A percentile compares a stretch with the other conserved stretches of the same genome.
Conservation (phyloP, 92 coral and sea anemone genomes). For the Blastomussa wellsi region DNA sequence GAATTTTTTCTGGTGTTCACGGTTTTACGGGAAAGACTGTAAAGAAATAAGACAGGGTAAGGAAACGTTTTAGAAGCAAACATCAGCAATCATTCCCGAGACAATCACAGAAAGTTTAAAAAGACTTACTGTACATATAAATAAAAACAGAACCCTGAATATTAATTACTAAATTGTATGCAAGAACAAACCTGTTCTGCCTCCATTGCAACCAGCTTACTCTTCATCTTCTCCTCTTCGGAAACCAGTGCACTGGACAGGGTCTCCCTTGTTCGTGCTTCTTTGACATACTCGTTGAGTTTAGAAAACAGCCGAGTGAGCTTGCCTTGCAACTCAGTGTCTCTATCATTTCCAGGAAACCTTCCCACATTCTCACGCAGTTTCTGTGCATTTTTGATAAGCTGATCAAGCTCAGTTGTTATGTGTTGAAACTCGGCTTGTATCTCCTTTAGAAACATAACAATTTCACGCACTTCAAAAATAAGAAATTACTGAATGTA, state of each 20-base stretch:
- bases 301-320: conserved; percentile 36
- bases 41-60: too few species aligned
- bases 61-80: neutral
- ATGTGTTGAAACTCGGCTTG: conserved; percentile 46
- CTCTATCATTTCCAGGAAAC: conserved; percentile 36
- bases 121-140: neutral
- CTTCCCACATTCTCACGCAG: conserved; percentile 31
- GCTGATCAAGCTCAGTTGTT: conserved; percentile 35
- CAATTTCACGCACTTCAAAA: conserved; percentile 9
- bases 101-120: neutral
- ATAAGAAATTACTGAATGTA: neutral
- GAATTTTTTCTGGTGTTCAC: too few species aligned
- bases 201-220: conserved; percentile 61
- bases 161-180: neutral
- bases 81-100: too few species aligned
- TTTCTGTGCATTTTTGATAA: conserved; percentile 29
- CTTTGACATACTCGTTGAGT: conserved; percentile 50
- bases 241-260: conserved; percentile 58
- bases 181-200: conserved; percentile 67
- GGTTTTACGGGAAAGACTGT: too few species aligned
- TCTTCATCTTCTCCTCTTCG: conserved; percentile 68
- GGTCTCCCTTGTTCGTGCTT: conserved; percentile 76
- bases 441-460: conserved; percentile 49
- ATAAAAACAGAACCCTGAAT: neutral
- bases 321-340: conserved; percentile 44